phyloP scores from a whole-genome alignment of 2,797 vertebrate species.

The Varecia variegata region DNA sequence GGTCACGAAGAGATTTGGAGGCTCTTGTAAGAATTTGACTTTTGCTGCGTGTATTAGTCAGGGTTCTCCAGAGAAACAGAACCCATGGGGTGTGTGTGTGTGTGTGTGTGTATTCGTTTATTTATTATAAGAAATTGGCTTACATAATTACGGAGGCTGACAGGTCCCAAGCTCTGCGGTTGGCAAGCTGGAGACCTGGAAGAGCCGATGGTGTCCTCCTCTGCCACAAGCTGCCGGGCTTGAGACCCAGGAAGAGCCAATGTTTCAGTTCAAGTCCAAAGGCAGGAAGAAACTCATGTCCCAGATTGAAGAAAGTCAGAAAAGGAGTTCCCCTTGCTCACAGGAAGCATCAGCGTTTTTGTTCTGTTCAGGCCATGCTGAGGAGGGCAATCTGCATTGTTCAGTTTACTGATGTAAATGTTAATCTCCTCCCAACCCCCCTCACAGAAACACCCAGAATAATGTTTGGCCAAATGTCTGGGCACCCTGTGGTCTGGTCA shows the following conservation, averaged over 20 bases:
- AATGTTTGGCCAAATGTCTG: not conserved
- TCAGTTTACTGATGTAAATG: not conserved
- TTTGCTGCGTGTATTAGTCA: no score
- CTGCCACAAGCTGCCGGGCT: not conserved
- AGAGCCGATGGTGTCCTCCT: not conserved
- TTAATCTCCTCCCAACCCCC: not conserved
- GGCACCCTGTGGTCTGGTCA: not conserved
- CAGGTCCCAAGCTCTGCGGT: not conserved
- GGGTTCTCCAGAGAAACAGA: not conserved
- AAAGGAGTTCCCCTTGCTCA: not conserved
- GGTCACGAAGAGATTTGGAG: not conserved
- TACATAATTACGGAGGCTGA: not conserved
- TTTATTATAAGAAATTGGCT: not conserved
- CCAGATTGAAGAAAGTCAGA: not conserved
- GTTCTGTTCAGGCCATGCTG: not conserved
- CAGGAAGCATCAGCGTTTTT: not conserved
- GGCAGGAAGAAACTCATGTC: not conserved
- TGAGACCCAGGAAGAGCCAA: not conserved
- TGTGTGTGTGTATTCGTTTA: not conserved
- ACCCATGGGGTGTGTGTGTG: fast-evolving
- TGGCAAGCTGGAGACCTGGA: not conserved
- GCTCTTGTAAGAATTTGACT: no score
- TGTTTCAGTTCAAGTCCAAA: not conserved
- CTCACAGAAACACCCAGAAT: not conserved
- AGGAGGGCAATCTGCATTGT: no score